phyloP scores from a whole-genome alignment of 2,888 invertebrate species.

The Agrilus cyanescens region DNA sequence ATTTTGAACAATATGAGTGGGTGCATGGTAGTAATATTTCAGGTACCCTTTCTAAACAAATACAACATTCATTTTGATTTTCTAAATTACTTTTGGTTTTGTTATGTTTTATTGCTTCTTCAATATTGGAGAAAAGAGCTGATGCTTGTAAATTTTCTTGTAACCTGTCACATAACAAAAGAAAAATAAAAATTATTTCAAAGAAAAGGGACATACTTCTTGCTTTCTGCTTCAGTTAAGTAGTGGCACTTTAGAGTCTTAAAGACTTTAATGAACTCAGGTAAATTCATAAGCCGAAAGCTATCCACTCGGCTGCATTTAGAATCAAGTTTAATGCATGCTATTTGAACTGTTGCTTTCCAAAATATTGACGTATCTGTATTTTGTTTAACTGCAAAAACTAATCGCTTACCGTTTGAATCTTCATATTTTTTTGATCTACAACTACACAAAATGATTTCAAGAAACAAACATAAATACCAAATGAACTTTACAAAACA shows the following conservation, averaged over 20 bases:
- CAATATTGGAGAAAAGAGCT: slow-evolving; percentile 32
- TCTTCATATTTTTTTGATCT: slow-evolving; percentile 50
- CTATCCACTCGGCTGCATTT: slow-evolving; percentile 40
- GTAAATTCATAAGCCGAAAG: slow-evolving; percentile 46
- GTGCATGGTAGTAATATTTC: slow-evolving; percentile 58
- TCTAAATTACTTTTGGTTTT: slow-evolving; percentile 15
- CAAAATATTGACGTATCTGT: slow-evolving; percentile 52
- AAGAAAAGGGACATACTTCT: slow-evolving; percentile 13
- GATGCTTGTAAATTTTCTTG: slow-evolving; percentile 27
- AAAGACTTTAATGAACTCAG: slow-evolving; percentile 51
- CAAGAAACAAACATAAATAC: slow-evolving; percentile 7
- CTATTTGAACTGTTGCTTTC: slow-evolving; percentile 57
- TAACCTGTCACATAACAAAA: slow-evolving; percentile 2
- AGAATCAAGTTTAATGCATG: slow-evolving; percentile 48
- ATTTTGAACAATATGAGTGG: slow-evolving; percentile 57
- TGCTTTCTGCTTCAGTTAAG: slow-evolving; percentile 28
- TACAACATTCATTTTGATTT: slow-evolving; percentile 48
- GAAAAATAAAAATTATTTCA: slow-evolving; percentile 4
- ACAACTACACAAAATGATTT: slow-evolving; percentile 11
- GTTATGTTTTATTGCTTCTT: slow-evolving; percentile 11
- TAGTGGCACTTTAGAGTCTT: slow-evolving; percentile 41
- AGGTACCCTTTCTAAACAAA: slow-evolving; percentile 58
- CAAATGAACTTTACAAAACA: slow-evolving; percentile 40
- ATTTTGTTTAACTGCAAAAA: slow-evolving; percentile 53
- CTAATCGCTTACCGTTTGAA: slow-evolving; percentile 46